Percentiles rank a stretch among this genome's conserved stretches.
phyloP scores from a whole-genome alignment of 2,113 vertebrate genomes.

The Crotophaga sulcirostris region DNA sequence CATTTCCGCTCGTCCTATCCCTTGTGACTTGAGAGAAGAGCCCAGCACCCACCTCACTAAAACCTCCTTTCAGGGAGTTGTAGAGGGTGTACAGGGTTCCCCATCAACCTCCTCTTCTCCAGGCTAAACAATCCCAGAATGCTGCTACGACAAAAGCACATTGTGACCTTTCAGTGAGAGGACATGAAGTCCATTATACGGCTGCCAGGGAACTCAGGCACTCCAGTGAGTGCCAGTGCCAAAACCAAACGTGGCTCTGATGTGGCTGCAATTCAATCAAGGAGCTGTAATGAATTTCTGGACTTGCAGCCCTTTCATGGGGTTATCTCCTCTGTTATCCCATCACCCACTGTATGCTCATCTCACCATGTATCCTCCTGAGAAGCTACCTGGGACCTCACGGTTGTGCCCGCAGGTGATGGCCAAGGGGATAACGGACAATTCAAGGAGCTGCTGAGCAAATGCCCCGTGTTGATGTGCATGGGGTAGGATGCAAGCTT shows the following conservation, averaged over 20 bases:
- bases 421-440: not conserved
- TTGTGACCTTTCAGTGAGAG: slow-evolving; percentile 26
- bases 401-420: not conserved
- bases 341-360: not conserved
- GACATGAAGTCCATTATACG: not conserved
- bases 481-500: fast-evolving
- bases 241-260: not conserved
- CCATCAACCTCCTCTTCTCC: no score
- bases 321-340: not conserved
- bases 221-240: not conserved
- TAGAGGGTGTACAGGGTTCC: no score
- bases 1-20: no score
- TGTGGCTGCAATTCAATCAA: not conserved
- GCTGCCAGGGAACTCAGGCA: not conserved
- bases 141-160: not conserved
- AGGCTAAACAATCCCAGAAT: not conserved
- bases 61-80: no score
- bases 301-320: not conserved
- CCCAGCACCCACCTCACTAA: no score
- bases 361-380: not conserved
- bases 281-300: not conserved
- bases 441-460: not conserved
- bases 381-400: not conserved
- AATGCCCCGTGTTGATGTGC: fast-evolving
- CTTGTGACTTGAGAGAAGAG: no score